Evolutionary conservation across 2,888 invertebrate species (phyloP).

Genomic region (Chrysina gloriosa): DNA sequence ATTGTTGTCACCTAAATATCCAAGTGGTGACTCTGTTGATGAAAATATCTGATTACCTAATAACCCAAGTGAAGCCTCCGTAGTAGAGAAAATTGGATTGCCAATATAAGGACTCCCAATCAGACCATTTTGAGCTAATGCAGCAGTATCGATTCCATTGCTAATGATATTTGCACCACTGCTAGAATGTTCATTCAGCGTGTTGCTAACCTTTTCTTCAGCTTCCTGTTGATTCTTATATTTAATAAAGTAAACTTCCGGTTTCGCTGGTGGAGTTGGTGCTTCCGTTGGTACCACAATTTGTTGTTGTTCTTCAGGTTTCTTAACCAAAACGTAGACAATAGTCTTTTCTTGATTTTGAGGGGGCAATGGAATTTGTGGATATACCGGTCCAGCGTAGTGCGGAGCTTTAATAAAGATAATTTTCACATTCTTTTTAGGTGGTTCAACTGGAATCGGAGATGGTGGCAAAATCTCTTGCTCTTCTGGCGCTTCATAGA

Average conservation of each 20-base stretch:
- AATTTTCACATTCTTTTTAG: constrained; percentile 64
- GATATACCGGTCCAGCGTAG: constrained; percentile 47
- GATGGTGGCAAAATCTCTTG: constrained; percentile 52
- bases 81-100: constrained; percentile 13
- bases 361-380: constrained; percentile 51
- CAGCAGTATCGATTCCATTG: constrained; percentile 43
- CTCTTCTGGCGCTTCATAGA: constrained; percentile 60
- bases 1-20: constrained; percentile 3
- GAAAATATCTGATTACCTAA: no score
- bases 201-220: constrained; percentile 46
- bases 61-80: constrained; percentile 24
- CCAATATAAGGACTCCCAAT: constrained; percentile 23
- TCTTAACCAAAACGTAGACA: constrained; percentile 62
- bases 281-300: constrained; percentile 79
- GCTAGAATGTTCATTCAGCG: constrained; percentile 40
- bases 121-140: background rate
- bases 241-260: constrained; percentile 90
- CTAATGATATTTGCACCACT: constrained; percentile 44
- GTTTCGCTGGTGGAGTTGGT: constrained; percentile 85
- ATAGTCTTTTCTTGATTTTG: constrained; percentile 60
- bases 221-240: constrained; percentile 69
- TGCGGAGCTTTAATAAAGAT: constrained; percentile 66
- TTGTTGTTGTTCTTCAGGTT: constrained; percentile 83
- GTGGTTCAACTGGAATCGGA: constrained; percentile 53
- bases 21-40: background rate